Percentiles rank a stretch among this genome's conserved stretches.
Evolutionary conservation across 2,797 vertebrate genomes (phyloP).

Genomic region (Poeciliopsis paucimaculata): DNA sequence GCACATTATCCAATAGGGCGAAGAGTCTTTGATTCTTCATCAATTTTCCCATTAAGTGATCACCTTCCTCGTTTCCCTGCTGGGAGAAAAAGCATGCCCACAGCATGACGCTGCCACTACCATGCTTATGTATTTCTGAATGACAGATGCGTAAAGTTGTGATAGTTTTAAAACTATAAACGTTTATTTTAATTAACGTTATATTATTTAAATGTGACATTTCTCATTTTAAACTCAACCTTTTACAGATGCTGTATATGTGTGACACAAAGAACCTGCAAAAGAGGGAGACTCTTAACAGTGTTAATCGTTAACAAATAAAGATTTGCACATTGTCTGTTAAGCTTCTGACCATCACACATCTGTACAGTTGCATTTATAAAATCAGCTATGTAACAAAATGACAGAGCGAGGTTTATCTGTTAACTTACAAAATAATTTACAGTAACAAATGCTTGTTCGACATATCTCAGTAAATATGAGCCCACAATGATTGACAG

Average conservation of each 20-base stretch:
- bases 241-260: constrained; percentile 62
- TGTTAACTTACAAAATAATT: constrained; percentile 80
- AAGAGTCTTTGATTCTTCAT: not conserved
- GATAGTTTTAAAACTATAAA: constrained; percentile 57
- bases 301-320: constrained; percentile 71
- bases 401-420: constrained; percentile 64
- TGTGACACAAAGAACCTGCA: constrained; percentile 69
- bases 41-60: not conserved
- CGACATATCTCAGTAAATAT: constrained; percentile 60
- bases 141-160: constrained; percentile 10
- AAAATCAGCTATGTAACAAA: constrained; percentile 74
- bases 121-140: not conserved
- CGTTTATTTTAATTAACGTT: constrained; percentile 77
- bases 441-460: constrained; percentile 78
- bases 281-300: constrained; percentile 62
- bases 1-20: not conserved
- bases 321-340: constrained; percentile 66
- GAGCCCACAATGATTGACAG: constrained; percentile 48
- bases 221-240: constrained; percentile 50
- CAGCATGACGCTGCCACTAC: not conserved
- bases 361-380: constrained; percentile 78
- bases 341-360: constrained; percentile 61
- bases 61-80: not conserved
- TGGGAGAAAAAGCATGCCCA: not conserved
- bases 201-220: constrained; percentile 67